Evolutionary conservation across 2,797 vertebrate genomes (phyloP), one percentile per base, ranked within the genome.

Genomic region (Cryptoblepharus egeriae): DNA sequence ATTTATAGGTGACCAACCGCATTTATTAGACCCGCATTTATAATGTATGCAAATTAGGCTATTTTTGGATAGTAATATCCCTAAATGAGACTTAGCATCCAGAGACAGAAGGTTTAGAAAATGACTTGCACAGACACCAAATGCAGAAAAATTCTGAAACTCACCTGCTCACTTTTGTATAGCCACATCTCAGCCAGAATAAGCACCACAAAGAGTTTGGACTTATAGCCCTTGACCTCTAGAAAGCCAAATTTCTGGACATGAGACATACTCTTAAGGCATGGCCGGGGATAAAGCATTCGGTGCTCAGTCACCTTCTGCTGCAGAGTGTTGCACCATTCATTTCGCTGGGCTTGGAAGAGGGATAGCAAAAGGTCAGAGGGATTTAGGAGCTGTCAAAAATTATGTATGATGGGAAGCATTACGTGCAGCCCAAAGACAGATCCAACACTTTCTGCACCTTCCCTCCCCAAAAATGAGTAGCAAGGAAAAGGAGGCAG

Each of bases 81-180:
- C 61, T 39, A 35, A 58, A 2, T 55, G 2, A 26, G 22, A 15
- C 13, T n/a, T 10, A 77, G 67, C 28, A 20, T 2, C 64, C 45
- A 18, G 1, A 11, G 37, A 12, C 20, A 22, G 52, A 8, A 67
- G 65, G 5, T 1, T 24, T 20, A 20, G 16, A 82, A 76, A 45
- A 58, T 11, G 5, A 10, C 8, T 13, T 42, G 13, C 32, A 26
- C 6, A 30, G 7, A n/a, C 30, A 65, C 79, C 30, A 9, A 63
- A 18, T 24, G 22, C 45, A 18, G 60, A 72, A 55, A 71, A 11
- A 5, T 12, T 72, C 39, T 39, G 24, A 1, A 52, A 81, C 93
- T 7, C 91, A 99, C 98, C 98, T 99, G 98, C 67, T 99, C 97
- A 0, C 95, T 99, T 95, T 99, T 99, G 95, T 99, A 97, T 26